Percentiles rank a stretch among this genome's conserved stretches.
phyloP scores from a whole-genome alignment of 2,113 vertebrate species.

The Xenopus laevis region DNA sequence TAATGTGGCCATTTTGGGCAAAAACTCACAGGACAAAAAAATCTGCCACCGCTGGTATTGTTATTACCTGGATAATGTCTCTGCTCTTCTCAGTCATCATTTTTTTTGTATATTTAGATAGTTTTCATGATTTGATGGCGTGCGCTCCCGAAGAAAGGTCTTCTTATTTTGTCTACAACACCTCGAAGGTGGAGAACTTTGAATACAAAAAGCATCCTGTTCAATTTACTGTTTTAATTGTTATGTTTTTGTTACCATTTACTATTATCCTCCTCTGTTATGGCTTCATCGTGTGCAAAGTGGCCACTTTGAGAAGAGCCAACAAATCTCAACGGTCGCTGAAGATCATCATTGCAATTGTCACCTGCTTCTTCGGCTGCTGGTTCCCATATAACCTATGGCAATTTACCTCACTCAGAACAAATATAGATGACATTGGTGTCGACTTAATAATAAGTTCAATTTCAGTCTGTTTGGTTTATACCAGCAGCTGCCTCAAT shows the following conservation, averaged over 20 bases:
- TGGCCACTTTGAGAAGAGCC: slow-evolving; percentile 2
- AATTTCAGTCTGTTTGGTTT: background rate
- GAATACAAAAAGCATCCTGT: too few species aligned
- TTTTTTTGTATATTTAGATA: too few species aligned
- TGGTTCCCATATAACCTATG: background rate
- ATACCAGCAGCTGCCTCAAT: slow-evolving; percentile 27
- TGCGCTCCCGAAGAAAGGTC: too few species aligned
- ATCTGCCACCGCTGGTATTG: slow-evolving; percentile 48
- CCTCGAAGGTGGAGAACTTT: too few species aligned
- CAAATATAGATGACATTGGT: background rate
- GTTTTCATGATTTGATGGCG: too few species aligned
- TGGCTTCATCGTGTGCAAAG: background rate
- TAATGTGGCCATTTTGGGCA: slow-evolving; percentile 63
- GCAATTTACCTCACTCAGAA: background rate
- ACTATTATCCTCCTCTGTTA: slow-evolving; percentile 12
- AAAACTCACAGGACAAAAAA: slow-evolving; percentile 49
- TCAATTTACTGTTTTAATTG: background rate
- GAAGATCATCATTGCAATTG: slow-evolving; percentile 7
- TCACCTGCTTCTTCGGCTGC: background rate
- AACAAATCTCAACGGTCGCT: slow-evolving; percentile 2
- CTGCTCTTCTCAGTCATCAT: slow-evolving; percentile 35
- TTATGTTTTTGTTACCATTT: slow-evolving; percentile 34
- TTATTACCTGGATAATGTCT: slow-evolving; percentile 56
- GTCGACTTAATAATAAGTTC: background rate
- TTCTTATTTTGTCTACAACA: too few species aligned